Base-by-base conservation (phyloP, 2,797 vertebrate species). In the Crenichthys baileyi region DNA sequence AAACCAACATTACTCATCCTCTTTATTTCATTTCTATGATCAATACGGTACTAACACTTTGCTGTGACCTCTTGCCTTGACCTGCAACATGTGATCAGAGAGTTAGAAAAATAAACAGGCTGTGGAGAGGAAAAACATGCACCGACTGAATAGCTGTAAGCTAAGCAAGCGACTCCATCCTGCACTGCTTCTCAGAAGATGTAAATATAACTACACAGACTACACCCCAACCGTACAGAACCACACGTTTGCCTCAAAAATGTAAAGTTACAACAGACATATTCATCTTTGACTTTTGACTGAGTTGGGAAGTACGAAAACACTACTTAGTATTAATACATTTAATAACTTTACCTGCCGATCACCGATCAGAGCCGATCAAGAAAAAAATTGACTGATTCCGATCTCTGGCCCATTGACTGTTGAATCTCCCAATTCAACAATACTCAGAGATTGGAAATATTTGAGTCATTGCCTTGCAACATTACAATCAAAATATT, bases 51-150 rank as follows among this genome's bases (percentile, higher is more conserved):
- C 31, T 48, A 22, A 31, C 53, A 46, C 46, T 39, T 61, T n/a
- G 44, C 79, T 53, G 1, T 78, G 79, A 84, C 81, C 53, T 55
- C 20, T 70, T 22, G 44, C 79, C 46, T 0, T 76, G 77, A 84
- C 80, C 63, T 60, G 3, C 5, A 16, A 53, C 44, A 60, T 48
- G 74, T 56, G 78, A 79, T 76, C 70, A 53, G 36, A 85, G 87
- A 89, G 79, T 84, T 80, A 58, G 56, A 58, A 26, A 24, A 53
- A 53, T 18, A 18, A 22, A 41, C 26, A 8, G 39, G 70, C 65
- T 68, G 75, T 7, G 24, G 51, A 18, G 36, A 31, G 4, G 61
- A 58, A n/a, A 78, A 56, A 48, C 68, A 76, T 50, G 68, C 79
- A 72, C 12, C 39, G 39, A 13, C 31, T 31, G 46, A 0, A 11